Base-by-base conservation (phyloP, 2,888 invertebrate species). In the Rhogogaster chlorosoma region DNA sequence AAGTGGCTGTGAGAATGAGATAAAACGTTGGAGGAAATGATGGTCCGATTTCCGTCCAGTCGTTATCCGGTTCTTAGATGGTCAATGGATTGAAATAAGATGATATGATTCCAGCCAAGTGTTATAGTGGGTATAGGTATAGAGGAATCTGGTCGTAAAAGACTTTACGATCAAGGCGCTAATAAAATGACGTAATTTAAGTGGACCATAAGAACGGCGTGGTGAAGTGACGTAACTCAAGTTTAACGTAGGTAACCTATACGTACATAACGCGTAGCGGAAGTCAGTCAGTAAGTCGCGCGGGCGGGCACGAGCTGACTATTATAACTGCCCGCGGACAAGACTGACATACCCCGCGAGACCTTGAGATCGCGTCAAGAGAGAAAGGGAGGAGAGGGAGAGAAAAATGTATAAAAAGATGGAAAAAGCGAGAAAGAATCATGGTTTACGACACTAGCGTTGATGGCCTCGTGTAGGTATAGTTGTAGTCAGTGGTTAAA, bases 161-260 rank as follows among this genome's bases (percentile, higher is more conserved):
- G 91, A 89, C 92, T 93, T 93, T 93, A 93, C 90, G 93, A 93
- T 93, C 90, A 88, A 49, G 49, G 90, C 91, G 91, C 90, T 92
- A 92, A 93, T 93, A 93, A 93, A 93, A 89, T 93, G 93, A 93
- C 93, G 93, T 92, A 93, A 93, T 90, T 88, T 87, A 88, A 90
- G 90, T 89, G 90, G 91, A 90, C 89, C 90, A 89, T 88, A 89
- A 89, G 87, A 67, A 67, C 67, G 3, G 85, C 84, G 86, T 22
- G 73, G 18, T 26, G 29, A 77, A 32, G 67, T 49, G 83, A 91
- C 87, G 85, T 87, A 89, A 88, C 92, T 92, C 91, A 92, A 92
- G 91, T 89, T 89, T 86, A 89, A 49, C 42, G 36, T 42, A 61
- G 57, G 26, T 22, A 64, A 64, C 49, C 38, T 9, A 53, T 53